Base-by-base conservation (phyloP, 2,113 vertebrate species). In the Hemibagrus wyckioides region DNA sequence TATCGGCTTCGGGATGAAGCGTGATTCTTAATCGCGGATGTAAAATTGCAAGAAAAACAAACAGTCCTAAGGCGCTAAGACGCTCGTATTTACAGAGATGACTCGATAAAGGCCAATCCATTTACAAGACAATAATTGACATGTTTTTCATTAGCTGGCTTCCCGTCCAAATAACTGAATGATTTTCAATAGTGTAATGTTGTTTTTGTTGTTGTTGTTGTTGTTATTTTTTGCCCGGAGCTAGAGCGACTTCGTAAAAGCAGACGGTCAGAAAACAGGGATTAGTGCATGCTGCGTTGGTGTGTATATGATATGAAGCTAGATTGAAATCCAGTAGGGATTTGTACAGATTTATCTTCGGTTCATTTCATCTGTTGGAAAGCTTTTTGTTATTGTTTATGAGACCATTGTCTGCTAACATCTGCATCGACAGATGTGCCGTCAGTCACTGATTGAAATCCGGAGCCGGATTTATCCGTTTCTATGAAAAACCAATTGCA, bases 91-190 rank as follows among this genome's bases (percentile, higher is more conserved):
- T 81, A 59, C n/a, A 59, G 79, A 80, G 50, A 80, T 25, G 79
- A 36, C 52, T 14, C 19, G 19, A 80, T 67, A 54, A n/a, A 65
- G 10, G 14, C 23, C 59, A 80, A 80, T 65, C 19, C 76, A 81
- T 81, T 80, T 56, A 63, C 79, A 65, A 85, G 30, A 80, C 50
- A 80, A 80, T 85, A 85, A 77, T 59, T 61, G 84, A 76, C 54
- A 41, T 77, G 56, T 59, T 73, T 76, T 79, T 80, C 41, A 85
- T 85, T 85, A 80, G 10, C 44, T 52, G 73, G n/a, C 75, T 85
- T 50, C 54, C 19, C 21, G 41, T 65, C 23, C 57, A 65, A 57
- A 79, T 79, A 85, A 79, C 33, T 77, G 28, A 85, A 85, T 61
- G 84, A 65, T 85, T 85, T 84, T 73, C 50, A 71, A 28, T 50